Evolutionary conservation across 2,888 invertebrate genomes (phyloP), one percentile per base, ranked within the genome.

Genomic region (Troglohyphantes excavatus): DNA sequence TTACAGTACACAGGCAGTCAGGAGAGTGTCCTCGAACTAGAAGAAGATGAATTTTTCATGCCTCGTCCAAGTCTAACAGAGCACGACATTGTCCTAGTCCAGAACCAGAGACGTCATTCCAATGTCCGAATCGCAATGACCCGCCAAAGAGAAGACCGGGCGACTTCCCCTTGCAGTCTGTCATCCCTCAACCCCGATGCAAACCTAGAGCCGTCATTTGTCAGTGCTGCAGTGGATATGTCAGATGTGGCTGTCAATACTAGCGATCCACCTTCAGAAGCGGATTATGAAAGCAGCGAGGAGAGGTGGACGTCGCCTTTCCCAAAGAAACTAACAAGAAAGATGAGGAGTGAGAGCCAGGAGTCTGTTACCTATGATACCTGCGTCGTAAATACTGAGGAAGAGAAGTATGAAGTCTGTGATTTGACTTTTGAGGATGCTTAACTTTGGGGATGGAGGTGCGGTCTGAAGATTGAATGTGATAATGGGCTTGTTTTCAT

Each of bases 1-100:
- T 83, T 90, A 0, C 63, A 97, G 96, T 96, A 96, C 94, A 95
- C 96, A 72, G 97, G 96, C 92, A 97, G 97, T 93, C 96, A 97
- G 93, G 97, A 97, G 94, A 96, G 96, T 93, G 96, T 97, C 92
- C 94, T 97, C 85, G 96, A 97, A 93, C 94, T 96, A 92, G 96
- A 96, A 93, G 90, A 84, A 23, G 79, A 90, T 13, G 84, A 90
- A 21, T 78, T 78, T n/a, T 23, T 61, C 13, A 46, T 84, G 13
- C 65, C 72, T 17, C 39, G 84, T n/a, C 72, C 63, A 29, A 84
- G 79, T 43, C 23, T 67, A 33, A 27, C 76, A 2, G 84, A 84
- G 19, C 79, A 84, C 27, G 90, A 84, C 9, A 90, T 90, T 26
- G 63, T 90, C 21, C 43, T 82, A 61, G 84, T 84, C 11, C 90